Evolutionary conservation across 2,888 invertebrate genomes (phyloP), one percentile per base, ranked within the genome.

Genomic region (Drosophila monieri): DNA sequence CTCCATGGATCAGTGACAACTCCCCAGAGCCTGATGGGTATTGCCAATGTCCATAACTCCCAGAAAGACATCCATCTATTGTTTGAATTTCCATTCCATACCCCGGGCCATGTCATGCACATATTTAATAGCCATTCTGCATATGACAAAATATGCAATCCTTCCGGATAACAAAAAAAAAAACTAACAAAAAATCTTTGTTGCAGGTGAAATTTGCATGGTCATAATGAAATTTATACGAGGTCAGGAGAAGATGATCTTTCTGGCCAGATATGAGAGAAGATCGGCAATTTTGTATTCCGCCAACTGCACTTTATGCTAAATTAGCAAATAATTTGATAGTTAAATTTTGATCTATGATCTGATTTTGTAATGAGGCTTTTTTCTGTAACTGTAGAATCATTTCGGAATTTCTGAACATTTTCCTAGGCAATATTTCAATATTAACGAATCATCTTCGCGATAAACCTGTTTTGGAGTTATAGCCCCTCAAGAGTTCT

Each of bases 151-250:
- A 81, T 81, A 85, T 81, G 77, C 81, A 87, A 73, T 60, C 49
- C 60, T 48, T 49, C 35, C 21, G 65, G 37, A n/a, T 37, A 37
- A 41, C 35, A 77, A 67, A 58, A 65, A 54, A 62, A 23, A 4
- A 23, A 23, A 21, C 21, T 3, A 23, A 73, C 55, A 74, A 71
- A 58, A 65, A 54, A 62, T 47, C 73, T 41, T 49, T 30, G 67
- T 39, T 27, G 66, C 88, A 88, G 81, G 86, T 83, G 81, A 83
- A 71, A 83, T 83, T 83, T 83, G 88, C 81, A 83, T 83, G 88
- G 80, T 85, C 83, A 85, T 79, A 86, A 69, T 74, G 80, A 88
- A 78, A 69, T 66, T 25, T 23, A 14, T 21, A 53, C 46, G 55
- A 73, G 72, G 74, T 73, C 74, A 67, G 55, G 58, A 67, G 43